Evolutionary conservation across 2,888 invertebrate genomes (phyloP).

Genomic region (Amblyteles armatorius): DNA sequence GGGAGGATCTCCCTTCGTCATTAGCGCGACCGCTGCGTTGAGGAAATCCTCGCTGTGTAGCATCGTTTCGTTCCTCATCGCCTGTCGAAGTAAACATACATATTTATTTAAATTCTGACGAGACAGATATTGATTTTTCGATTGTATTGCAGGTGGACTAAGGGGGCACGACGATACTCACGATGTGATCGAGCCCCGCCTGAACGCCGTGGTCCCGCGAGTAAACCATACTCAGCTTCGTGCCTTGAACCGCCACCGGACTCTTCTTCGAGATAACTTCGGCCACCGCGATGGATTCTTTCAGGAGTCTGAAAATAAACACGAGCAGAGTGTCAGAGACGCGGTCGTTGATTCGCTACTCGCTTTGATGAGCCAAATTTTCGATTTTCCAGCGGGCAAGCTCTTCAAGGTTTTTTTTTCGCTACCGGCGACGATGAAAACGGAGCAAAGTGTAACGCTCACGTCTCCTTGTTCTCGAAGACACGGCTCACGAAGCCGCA

Average conservation of each 20-base stretch:
- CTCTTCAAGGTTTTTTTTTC: not conserved
- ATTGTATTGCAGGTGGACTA: conserved; percentile 76
- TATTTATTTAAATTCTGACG: conserved; percentile 41
- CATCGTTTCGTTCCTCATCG: conserved; percentile 92
- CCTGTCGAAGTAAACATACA: conserved; percentile 86
- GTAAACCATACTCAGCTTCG: conserved; percentile 93
- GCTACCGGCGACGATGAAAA: not conserved
- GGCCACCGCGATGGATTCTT: conserved; percentile 91
- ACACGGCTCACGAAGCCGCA: conserved; percentile 94
- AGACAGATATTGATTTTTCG: conserved; percentile 47
- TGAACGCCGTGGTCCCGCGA: conserved; percentile 94
- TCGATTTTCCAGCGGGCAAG: not conserved
- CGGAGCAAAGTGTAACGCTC: conserved; percentile 60
- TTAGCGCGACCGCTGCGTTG: conserved; percentile 91
- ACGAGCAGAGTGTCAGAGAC: not conserved
- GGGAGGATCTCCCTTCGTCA: conserved; percentile 90
- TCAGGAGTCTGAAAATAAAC: conserved; percentile 87
- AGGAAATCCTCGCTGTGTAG: conserved; percentile 96
- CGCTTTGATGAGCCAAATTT: not conserved
- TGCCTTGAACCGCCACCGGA: conserved; percentile 97
- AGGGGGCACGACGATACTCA: conserved; percentile 85
- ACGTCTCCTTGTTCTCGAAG: conserved; percentile 90
- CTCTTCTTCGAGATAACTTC: conserved; percentile 93
- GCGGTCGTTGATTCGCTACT: not conserved
- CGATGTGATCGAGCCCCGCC: conserved; percentile 96